Base-by-base conservation (phyloP, 2,113 vertebrate species). In the Acrocephalus kingi region DNA sequence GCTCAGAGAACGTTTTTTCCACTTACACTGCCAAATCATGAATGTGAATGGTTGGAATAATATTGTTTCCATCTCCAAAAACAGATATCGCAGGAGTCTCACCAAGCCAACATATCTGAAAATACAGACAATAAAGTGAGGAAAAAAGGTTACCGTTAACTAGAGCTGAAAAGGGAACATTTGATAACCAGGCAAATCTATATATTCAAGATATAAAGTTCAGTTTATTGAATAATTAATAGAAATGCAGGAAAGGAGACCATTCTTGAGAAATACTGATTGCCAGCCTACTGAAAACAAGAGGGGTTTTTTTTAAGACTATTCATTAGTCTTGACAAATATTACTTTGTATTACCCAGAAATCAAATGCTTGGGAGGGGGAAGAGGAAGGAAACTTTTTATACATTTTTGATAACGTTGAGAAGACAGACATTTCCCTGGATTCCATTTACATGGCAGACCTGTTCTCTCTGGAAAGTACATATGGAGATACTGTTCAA, bases 41-140 rank as follows among this genome's bases (percentile, higher is more conserved):
- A 92, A 99, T 75, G 73, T 99, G 99, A 97, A 99, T 99, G 6
- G 97, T 97, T 46, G 99, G 99, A 81, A 99, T 52, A 23, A 98
- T 39, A 94, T 99, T 99, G 14, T 67, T 94, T 76, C 99, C 99
- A 1, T 98, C 97, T 94, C 98, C 99, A 97, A 98, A 99, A 55
- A 99, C 95, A 13, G 99, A 98, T 74, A 99, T 90, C 33, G 89
- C 88, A 12, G 96, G 75, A 31, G 95, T 91, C 30, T 98, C 97
- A 33, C 99, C 98, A 92, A 98, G 87, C 99, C 99, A 99, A 10
- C 98, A 98, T 22, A 98, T 74, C 98, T 98, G 39, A 63, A 97
- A 94, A 95, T 35, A 90, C 16, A 59, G 19, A 93, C 22, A 91
- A 61, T 52, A 14, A 90, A 86, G 5, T n/a, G 22, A 72, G 58